Conservation (phyloP, 2,797 vertebrate genomes). For the Myotis findleyi region DNA sequence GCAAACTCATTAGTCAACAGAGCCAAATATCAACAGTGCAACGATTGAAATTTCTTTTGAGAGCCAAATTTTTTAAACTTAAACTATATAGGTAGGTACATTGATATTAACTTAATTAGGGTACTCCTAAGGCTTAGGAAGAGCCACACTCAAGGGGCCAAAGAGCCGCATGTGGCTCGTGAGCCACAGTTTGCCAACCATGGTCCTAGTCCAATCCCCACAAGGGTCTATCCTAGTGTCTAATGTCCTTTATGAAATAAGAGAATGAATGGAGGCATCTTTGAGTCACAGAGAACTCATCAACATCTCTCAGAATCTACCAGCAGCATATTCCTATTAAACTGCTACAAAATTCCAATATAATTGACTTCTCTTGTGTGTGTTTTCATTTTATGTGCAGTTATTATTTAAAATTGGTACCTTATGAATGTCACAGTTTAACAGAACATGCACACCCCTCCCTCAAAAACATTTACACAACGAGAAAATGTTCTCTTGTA, state of each 20-base stretch:
- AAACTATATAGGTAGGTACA: no score
- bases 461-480: background rate
- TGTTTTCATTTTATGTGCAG: background rate
- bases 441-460: background rate
- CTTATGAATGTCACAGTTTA: background rate
- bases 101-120: no score
- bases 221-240: background rate
- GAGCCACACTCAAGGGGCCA: no score
- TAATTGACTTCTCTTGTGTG: background rate
- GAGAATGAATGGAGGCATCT: background rate
- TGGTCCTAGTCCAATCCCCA: fast-evolving
- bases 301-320: background rate
- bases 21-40: no score
- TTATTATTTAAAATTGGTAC: slow-evolving; percentile 15
- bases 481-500: background rate
- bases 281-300: background rate
- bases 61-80: no score
- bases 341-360: background rate
- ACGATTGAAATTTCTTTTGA: no score
- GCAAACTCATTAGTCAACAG: no score
- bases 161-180: no score
- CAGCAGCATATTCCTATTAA: background rate
- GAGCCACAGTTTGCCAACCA: no score
- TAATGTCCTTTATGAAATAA: background rate
- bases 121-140: no score